Conservation (phyloP, 2,113 vertebrate species). For the Panthera uncia region DNA sequence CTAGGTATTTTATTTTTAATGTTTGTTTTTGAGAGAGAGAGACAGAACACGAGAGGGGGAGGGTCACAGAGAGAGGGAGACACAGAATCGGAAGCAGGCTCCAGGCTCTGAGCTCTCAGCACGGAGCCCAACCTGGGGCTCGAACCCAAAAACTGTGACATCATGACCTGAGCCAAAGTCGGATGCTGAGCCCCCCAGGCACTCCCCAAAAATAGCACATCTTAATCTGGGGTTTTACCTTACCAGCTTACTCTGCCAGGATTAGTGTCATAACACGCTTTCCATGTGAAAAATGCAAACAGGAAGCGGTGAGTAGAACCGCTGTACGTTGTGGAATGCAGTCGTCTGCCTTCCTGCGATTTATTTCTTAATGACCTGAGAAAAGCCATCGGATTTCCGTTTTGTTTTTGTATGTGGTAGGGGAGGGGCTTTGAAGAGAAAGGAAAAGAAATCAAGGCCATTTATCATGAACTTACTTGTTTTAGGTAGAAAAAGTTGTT, state of each 20-base stretch:
- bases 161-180: too few species aligned
- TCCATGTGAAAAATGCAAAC: neutral
- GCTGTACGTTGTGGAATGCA: neutral
- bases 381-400: slow-evolving; percentile 58
- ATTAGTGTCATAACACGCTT: neutral
- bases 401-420: slow-evolving; percentile 15
- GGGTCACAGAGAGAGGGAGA: too few species aligned
- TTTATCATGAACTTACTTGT: slow-evolving; percentile 40
- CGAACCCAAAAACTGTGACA: too few species aligned
- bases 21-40: too few species aligned
- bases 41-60: too few species aligned
- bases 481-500: neutral
- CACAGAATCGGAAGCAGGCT: too few species aligned
- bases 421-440: neutral
- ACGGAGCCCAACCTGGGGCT: too few species aligned
- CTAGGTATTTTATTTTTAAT: too few species aligned
- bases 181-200: too few species aligned
- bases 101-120: too few species aligned
- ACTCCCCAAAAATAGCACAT: slow-evolving; percentile 15
- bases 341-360: neutral
- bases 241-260: neutral
- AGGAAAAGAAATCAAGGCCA: slow-evolving; percentile 32
- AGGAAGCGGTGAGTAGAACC: slow-evolving; percentile 13
- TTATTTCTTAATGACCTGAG: slow-evolving; percentile 42
- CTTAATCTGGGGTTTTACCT: neutral